These are phyloP conservation scores for Ranitomeya variabilis DNA, from an alignment of 2,113 vertebrate species.

Conservation along the genomic window DNA sequence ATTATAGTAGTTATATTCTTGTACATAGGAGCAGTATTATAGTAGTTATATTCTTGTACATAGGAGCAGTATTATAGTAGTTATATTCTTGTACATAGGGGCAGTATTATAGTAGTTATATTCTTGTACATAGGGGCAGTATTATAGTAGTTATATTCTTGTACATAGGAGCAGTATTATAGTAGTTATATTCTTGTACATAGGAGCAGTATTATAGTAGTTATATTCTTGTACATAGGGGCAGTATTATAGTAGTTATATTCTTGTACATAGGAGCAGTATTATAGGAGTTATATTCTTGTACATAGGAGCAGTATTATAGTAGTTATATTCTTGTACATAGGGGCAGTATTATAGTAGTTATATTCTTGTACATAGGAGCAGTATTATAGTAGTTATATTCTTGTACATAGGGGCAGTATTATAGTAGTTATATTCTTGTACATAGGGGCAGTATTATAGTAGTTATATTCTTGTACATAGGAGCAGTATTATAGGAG, in stretches of 20 bases:
- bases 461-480: too few species aligned
- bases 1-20: conserved; percentile 2
- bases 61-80: neutral
- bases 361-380: neutral
- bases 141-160: too few species aligned
- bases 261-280: too few species aligned
- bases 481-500: too few species aligned
- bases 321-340: neutral
- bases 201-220: too few species aligned
- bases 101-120: too few species aligned
- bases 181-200: too few species aligned
- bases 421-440: conserved; percentile 16
- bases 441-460: neutral
- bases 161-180: too few species aligned
- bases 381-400: conserved; percentile 18
- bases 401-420: conserved; percentile 6
- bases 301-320: neutral
- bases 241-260: too few species aligned
- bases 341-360: neutral
- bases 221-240: too few species aligned
- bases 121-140: too few species aligned
- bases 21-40: neutral
- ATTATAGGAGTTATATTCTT: too few species aligned
- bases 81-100: neutral
- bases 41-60: neutral